Evolutionary conservation across 92 coral and sea anemone species (phyloP), one percentile per base, ranked within the genome.

Genomic region (Epizoanthus scotinus): DNA sequence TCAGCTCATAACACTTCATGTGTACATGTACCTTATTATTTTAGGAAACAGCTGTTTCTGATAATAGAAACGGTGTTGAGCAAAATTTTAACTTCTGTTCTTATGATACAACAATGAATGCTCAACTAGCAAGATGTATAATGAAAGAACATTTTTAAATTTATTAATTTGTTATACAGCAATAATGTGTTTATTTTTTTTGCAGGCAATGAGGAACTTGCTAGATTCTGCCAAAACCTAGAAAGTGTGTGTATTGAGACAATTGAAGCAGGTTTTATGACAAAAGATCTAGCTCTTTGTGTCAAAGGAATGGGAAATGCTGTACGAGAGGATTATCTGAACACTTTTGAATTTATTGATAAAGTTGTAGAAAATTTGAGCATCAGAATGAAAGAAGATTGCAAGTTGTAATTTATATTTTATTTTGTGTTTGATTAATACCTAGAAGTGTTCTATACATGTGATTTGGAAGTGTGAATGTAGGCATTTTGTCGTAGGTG

Each of bases 221-320:
- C 85, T 10, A 86, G 82, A 14, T 95, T 92, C 73, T 95, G 99
- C 67, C 82, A 75, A 78, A 86, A 87, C 38, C 78, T 95, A 9
- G 99, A 95, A 82, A 91, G 87, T 31, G 89, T 91, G 1, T 95
- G 99, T 36, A 81, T 93, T 57, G 90, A 86, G 17, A 95, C 99
- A 29, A 95, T 95, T 50, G 98, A 95, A 73, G 86, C 99, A 14
- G 99, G 99, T 25, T 83, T 83, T 84, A 87, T 95, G 94, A 95
- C 99, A 19, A 95, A 95, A 77, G 99, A 95, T 75, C 87, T 95
- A 4, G 99, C 99, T 4, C 95, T 93, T 6, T 95, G 99, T 71
- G 88, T 95, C 86, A 95, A 91, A 64, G 99, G 99, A 14, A 21
- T 94, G 69, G 59, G 91, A 5, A 93, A 91, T 65, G 92, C 93